Conservation (phyloP, 2,113 vertebrate species). For the Pagrus major region DNA sequence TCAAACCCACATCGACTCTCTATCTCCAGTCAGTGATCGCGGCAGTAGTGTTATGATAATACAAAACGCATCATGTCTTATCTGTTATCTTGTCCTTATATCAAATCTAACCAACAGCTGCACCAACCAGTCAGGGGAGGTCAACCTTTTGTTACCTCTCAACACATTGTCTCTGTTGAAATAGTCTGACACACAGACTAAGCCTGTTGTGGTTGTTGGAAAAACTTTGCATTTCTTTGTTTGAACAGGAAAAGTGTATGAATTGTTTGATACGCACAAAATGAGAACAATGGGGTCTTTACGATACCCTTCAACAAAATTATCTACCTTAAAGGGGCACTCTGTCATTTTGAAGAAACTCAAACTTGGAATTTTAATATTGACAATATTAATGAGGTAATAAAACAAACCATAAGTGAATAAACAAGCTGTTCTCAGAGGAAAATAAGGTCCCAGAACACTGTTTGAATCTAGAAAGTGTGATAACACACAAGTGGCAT, state of each 20-base stretch:
- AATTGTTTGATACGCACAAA: neutral
- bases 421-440: no score
- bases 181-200: neutral
- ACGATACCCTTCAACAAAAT: neutral
- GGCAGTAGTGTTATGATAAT: conserved; percentile 57
- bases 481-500: neutral
- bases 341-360: no score
- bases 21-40: conserved; percentile 40
- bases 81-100: conserved; percentile 44
- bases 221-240: neutral
- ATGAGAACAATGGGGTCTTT: neutral
- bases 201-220: neutral
- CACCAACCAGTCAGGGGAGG: conserved; percentile 55
- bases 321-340: neutral
- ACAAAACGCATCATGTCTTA: conserved; percentile 47
- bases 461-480: no score
- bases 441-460: no score
- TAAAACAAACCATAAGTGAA: no score
- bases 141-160: conserved; percentile 32
- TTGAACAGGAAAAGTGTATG: neutral
- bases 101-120: conserved; percentile 74
- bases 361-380: no score
- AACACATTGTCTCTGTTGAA: conserved; percentile 7
- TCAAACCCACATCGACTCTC: conserved; percentile 61
- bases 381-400: no score